These are phyloP conservation scores for Rhagoletis zephyria DNA, from an alignment of 1,140 invertebrate species.

Conservation along the genomic window DNA sequence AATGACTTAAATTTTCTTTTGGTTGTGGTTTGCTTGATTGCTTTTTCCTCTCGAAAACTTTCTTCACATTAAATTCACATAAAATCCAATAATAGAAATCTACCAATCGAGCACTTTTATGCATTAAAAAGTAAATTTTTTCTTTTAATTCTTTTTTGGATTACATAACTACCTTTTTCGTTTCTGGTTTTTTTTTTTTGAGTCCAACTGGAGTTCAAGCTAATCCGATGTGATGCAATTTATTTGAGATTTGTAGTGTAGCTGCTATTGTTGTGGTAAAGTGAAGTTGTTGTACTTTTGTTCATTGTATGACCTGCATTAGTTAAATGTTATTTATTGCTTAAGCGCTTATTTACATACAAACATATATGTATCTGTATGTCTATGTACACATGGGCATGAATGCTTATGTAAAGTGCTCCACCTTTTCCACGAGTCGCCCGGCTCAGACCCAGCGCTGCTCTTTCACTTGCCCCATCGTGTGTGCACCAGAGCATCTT, in stretches of 20 bases:
- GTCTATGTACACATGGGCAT: background rate
- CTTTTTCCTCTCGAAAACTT: no score
- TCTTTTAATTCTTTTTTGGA: background rate
- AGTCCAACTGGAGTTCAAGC: background rate
- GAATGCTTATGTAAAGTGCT: background rate
- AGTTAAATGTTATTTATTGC: slow-evolving; percentile 41
- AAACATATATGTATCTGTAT: background rate
- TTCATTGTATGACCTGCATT: slow-evolving; percentile 41
- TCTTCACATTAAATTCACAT: no score
- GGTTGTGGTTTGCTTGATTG: no score
- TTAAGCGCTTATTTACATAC: slow-evolving; percentile 5
- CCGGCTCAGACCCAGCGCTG: background rate
- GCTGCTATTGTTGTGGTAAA: background rate
- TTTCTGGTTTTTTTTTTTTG: background rate
- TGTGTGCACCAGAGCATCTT: background rate
- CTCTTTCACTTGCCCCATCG: slow-evolving; percentile 8
- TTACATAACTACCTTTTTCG: background rate
- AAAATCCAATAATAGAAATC: no score
- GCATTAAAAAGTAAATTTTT: background rate
- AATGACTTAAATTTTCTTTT: no score
- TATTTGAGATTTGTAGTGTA: background rate
- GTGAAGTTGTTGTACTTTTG: background rate
- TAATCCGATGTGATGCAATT: background rate
- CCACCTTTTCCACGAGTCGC: background rate
- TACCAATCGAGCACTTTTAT: background rate